Evolutionary conservation across 1,140 invertebrate species (phyloP).

Genomic region (Trialeurodes vaporariorum): DNA sequence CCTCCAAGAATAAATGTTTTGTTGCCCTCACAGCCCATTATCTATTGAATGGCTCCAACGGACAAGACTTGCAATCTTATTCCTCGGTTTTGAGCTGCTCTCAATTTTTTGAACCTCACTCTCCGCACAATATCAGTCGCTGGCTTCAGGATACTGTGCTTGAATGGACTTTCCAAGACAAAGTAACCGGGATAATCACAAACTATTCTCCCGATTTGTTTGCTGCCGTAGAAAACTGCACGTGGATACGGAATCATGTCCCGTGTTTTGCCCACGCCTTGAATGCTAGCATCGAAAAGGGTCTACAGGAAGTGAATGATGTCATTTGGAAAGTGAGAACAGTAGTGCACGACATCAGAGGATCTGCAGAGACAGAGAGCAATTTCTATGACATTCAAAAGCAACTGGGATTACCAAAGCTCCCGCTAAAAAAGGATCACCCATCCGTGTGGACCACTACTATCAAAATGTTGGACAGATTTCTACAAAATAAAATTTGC

Average conservation of each 20-base stretch:
- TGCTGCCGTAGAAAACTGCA: slow-evolving; percentile 23
- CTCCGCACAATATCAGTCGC: not conserved
- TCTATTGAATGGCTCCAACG: not conserved
- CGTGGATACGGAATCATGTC: slow-evolving; percentile 28
- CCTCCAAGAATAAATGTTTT: not conserved
- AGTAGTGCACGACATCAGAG: slow-evolving; percentile 24
- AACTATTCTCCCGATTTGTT: slow-evolving; percentile 6
- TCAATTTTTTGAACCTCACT: not conserved
- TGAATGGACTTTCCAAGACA: slow-evolving; percentile 2
- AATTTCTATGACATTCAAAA: slow-evolving; percentile 21
- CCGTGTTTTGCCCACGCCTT: slow-evolving; percentile 27
- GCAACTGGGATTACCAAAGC: slow-evolving; percentile 20
- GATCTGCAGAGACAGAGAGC: slow-evolving; percentile 16
- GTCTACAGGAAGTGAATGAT: not conserved
- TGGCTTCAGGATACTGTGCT: not conserved
- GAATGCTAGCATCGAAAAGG: slow-evolving; percentile 13
- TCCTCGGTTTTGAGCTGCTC: not conserved
- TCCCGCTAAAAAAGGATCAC: slow-evolving; percentile 30
- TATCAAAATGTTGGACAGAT: slow-evolving; percentile 27
- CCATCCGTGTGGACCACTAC: slow-evolving; percentile 30
- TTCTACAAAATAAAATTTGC: slow-evolving; percentile 22
- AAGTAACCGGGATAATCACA: slow-evolving; percentile 3
- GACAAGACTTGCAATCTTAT: not conserved
- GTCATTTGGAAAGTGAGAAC: slow-evolving; percentile 21
- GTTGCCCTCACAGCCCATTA: slow-evolving; percentile 1